Base-by-base conservation (phyloP, 2,888 invertebrate genomes). In the Platycheirus albimanus region DNA sequence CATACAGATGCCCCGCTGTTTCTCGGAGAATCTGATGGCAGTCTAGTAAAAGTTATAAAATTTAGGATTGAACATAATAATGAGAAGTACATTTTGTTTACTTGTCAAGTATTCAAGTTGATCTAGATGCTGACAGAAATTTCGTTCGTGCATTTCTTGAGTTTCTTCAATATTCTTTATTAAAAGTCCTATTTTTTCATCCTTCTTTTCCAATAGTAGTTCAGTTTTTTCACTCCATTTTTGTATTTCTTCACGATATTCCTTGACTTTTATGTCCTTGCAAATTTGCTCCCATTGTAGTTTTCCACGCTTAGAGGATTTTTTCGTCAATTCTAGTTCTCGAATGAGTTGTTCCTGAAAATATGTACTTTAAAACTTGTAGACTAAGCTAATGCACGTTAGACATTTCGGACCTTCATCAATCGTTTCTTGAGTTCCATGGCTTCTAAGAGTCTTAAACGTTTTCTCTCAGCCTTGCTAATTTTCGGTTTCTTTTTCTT, bases 81-180 rank as follows among this genome's bases (percentile, higher is more conserved):
- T n/a, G n/a, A n/a, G n/a, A n/a, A n/a, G n/a, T 33, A 33, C 30
- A n/a, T 13, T 19, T 17, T n/a, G 13, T 41, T 10, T 64, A 83
- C 89, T 86, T 6, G 75, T 84, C 33, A 90, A 78, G 85, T 88
- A 89, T 33, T 90, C 88, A 52, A 90, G 80, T 19, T 89, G 56
- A 13, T 88, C 85, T 1, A 88, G 8, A 0, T 89, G 88, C 1
- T 83, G 86, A 6, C 86, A 85, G 38, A 86, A 88, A 41, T 80
- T 85, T 2, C 85, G 85, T 3, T 86, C 80, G 33, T 89, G 87
- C 79, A 87, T 86, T 49, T 89, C 88, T 19, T 88, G 85, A 0
- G 88, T 89, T 58, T 86, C 85, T 0, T 80, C 77, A 43, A 90
- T 86, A 5, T 87, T 88, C 0, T 86, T 85, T 6, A 89, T 6